phyloP scores from a whole-genome alignment of 2,888 invertebrate genomes.

The Ditula angustiorana region DNA sequence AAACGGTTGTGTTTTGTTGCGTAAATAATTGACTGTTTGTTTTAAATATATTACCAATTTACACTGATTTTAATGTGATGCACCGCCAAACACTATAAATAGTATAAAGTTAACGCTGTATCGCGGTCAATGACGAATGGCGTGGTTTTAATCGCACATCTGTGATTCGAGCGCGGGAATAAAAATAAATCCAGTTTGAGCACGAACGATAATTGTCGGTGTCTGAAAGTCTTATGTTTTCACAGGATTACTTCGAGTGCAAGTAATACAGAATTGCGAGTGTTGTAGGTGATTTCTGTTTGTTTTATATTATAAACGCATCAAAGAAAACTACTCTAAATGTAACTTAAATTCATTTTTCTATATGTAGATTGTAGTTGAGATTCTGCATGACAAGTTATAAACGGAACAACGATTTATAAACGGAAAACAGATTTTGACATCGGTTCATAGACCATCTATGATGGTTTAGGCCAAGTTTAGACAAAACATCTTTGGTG shows the following conservation, averaged over 20 bases:
- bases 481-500: background rate
- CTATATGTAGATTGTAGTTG: no score
- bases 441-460: no score
- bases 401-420: no score
- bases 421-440: no score
- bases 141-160: slow-evolving; percentile 35
- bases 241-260: slow-evolving; percentile 12
- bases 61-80: background rate
- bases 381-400: no score
- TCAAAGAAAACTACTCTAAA: no score
- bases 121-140: slow-evolving; percentile 28
- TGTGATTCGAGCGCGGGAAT: slow-evolving; percentile 36
- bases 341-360: no score
- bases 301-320: no score
- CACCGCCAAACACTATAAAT: slow-evolving; percentile 8
- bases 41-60: background rate
- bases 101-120: slow-evolving; percentile 14
- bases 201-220: slow-evolving; percentile 20
- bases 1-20: background rate
- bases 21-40: background rate
- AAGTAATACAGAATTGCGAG: no score
- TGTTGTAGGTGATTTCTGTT: no score
- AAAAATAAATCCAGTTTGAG: slow-evolving; percentile 33
- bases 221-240: no score
- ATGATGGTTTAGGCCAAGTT: no score